These are phyloP conservation scores for Grammomys surdaster DNA, from an alignment of 2,113 vertebrate species.

Conservation along the genomic window DNA sequence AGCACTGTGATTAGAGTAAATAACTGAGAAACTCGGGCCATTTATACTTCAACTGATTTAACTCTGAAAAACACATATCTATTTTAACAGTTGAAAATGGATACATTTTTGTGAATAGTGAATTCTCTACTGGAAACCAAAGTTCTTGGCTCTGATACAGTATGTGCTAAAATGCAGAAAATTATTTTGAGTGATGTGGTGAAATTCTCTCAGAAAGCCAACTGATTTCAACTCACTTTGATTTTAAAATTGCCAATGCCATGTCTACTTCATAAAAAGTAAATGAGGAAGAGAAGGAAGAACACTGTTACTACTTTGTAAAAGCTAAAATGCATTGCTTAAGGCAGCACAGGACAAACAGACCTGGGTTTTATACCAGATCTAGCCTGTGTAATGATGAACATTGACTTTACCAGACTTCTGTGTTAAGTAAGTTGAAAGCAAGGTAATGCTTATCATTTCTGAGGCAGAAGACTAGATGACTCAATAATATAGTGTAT, in stretches of 20 bases:
- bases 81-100: constrained; percentile 59
- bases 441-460: not conserved
- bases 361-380: not conserved
- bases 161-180: constrained; percentile 17
- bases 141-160: constrained; percentile 32
- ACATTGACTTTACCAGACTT: not conserved
- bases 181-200: constrained; percentile 12
- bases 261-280: constrained; percentile 41
- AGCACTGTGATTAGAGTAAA: constrained; percentile 35
- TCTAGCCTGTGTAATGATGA: constrained; percentile 18
- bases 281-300: not conserved
- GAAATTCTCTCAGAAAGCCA: constrained; percentile 52
- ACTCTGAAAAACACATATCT: constrained; percentile 19
- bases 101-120: constrained; percentile 17
- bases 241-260: constrained; percentile 59
- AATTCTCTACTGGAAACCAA: constrained; percentile 53
- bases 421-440: not conserved
- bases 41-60: constrained; percentile 48
- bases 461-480: constrained; percentile 38
- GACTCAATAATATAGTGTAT: not conserved
- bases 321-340: constrained; percentile 41
- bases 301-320: not conserved
- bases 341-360: not conserved
- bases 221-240: constrained; percentile 60
- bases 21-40: not conserved